phyloP scores from a whole-genome alignment of 2,888 invertebrate genomes.

The Xestia rhomboidea region DNA sequence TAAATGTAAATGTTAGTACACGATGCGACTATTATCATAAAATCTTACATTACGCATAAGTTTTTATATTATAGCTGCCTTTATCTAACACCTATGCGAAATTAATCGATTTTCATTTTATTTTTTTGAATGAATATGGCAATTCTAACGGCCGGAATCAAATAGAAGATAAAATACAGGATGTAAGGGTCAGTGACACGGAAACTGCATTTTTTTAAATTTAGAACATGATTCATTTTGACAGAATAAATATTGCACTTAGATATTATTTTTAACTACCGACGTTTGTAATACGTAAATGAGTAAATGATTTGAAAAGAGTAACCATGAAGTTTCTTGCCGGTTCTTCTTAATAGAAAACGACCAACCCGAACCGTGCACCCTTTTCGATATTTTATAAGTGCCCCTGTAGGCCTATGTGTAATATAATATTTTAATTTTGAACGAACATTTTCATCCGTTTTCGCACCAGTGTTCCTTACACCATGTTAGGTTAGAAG shows the following conservation, averaged over 20 bases:
- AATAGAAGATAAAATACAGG: neutral
- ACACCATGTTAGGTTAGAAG: neutral
- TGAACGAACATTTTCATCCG: neutral
- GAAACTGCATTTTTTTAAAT: neutral
- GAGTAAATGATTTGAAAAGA: too few relatives aligned
- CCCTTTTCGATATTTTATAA: too few relatives aligned
- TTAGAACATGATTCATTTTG: neutral
- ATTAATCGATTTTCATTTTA: neutral
- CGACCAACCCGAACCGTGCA: too few relatives aligned
- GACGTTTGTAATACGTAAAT: too few relatives aligned
- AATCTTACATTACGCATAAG: neutral
- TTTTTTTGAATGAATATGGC: neutral
- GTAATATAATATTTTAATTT: too few relatives aligned
- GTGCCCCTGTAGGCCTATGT: too few relatives aligned
- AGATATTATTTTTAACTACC: neutral
- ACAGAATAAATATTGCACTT: neutral
- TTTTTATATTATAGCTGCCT: slow-evolving; percentile 14
- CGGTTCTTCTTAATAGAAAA: too few relatives aligned
- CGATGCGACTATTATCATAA: slow-evolving; percentile 8
- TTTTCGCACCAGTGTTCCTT: neutral
- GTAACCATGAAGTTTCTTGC: too few relatives aligned
- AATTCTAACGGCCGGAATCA: neutral
- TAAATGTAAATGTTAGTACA: slow-evolving; percentile 6
- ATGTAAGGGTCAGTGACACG: neutral
- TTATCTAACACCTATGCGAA: neutral